Evolutionary conservation across 2,113 vertebrate genomes (phyloP), one percentile per base, ranked within the genome.

Genomic region (Sminthopsis crassicaudata): DNA sequence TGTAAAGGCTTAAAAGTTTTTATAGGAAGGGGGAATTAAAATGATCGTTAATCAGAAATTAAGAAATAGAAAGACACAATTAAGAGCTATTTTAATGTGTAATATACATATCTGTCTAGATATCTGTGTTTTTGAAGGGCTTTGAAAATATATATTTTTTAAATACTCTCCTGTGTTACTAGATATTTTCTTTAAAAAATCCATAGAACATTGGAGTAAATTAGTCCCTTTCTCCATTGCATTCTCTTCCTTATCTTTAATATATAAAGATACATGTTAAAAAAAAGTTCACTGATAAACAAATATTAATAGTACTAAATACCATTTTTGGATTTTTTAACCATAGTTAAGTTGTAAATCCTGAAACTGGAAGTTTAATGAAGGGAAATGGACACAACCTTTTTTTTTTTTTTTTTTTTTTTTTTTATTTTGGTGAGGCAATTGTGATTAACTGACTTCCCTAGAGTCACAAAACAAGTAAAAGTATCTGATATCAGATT

Each of bases 1-100:
- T 98, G 96, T 96, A 96, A 97, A 96, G 91, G 92, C 95, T 96
- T 97, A 92, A 97, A 96, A 97, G 97, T 97, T 96, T 97, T 95
- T 97, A 96, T 26, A 46, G 95, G 89, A 46, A 95, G 90, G 91
- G 19, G 0, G 48, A 96, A 92, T 97, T 93, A 92, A 92, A 96
- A 95, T 91, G 96, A 48, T 93, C 90, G 93, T 95, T 97, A 96
- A 96, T 97, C 96, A 98, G 60, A 76, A 76, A 96, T 60, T 91
- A 95, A 96, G 94, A 96, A 96, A 94, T 94, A 48, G 30, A 93
- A 91, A 93, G 90, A 92, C 60, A 84, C 92, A 84, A 96, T 97
- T 96, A 92, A 95, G 11, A 53, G 54, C 26, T 89, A 53, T 93
- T 96, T 92, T 92, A 96, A 57, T 90, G 91, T 93, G 52, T 92